Evolutionary conservation across 92 coral and sea anemone genomes (phyloP).

Genomic region (Porites lobata): DNA sequence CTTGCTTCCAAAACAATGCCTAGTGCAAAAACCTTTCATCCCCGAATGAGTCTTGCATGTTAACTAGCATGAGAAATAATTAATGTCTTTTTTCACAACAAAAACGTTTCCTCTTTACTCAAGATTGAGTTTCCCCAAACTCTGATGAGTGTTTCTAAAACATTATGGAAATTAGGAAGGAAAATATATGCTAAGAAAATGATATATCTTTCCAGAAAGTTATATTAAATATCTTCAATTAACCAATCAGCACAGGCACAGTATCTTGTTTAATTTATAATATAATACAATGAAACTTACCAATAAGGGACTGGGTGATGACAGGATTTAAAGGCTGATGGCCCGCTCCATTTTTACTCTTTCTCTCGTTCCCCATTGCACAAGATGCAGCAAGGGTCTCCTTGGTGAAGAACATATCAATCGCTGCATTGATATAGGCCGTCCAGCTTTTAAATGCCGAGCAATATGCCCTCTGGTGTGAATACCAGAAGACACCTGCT

Average conservation of each 20-base stretch:
- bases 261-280: not conserved
- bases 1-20: too few species aligned
- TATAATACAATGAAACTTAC: not conserved
- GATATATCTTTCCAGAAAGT: too few species aligned
- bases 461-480: constrained; percentile 46
- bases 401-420: constrained; percentile 28
- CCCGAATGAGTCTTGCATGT: too few species aligned
- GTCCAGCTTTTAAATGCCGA: constrained; percentile 10
- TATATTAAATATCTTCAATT: not conserved
- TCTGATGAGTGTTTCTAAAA: too few species aligned
- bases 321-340: constrained; percentile 24
- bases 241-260: not conserved
- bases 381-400: constrained; percentile 10
- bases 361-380: constrained; percentile 31
- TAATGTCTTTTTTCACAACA: too few species aligned
- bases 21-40: too few species aligned
- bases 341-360: constrained; percentile 1
- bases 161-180: too few species aligned
- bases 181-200: too few species aligned
- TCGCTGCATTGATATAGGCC: constrained; percentile 28
- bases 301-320: constrained; percentile 30
- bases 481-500: constrained; percentile 12
- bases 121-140: too few species aligned
- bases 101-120: too few species aligned
- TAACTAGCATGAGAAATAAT: too few species aligned